These are phyloP conservation scores for Danionella cerebrum DNA, from an alignment of 2,113 vertebrate species.

Conservation along the genomic window DNA sequence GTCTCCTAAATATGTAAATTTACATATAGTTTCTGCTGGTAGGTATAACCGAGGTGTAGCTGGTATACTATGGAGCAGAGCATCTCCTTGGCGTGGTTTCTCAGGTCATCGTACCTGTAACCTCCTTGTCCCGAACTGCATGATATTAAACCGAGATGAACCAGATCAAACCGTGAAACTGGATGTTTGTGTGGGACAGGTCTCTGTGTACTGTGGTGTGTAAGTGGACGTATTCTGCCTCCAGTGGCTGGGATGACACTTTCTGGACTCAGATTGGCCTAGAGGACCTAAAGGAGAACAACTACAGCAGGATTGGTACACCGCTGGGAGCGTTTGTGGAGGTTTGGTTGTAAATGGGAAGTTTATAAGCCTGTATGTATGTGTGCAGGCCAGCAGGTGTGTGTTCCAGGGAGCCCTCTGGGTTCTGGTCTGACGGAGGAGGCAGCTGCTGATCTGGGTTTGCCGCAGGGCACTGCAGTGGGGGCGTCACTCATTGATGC, in stretches of 20 bases:
- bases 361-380: not conserved
- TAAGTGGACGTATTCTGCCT: slow-evolving; percentile 89
- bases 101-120: too few relatives aligned
- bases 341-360: too few relatives aligned
- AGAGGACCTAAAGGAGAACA: slow-evolving; percentile 76
- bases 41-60: too few relatives aligned
- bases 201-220: slow-evolving; percentile 91
- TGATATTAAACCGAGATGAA: too few relatives aligned
- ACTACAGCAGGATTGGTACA: slow-evolving; percentile 89
- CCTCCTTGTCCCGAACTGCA: too few relatives aligned
- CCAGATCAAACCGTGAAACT: too few relatives aligned
- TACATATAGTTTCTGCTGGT: too few relatives aligned
- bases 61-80: too few relatives aligned
- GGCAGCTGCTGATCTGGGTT: slow-evolving; percentile 75
- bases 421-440: slow-evolving; percentile 74
- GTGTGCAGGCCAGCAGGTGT: slow-evolving; percentile 69
- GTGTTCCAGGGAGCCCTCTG: slow-evolving; percentile 76
- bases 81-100: too few relatives aligned
- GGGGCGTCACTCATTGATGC: slow-evolving; percentile 89
- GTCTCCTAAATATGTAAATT: too few relatives aligned
- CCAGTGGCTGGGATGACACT: slow-evolving; percentile 80
- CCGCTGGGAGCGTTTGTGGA: not conserved
- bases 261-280: slow-evolving; percentile 84
- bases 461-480: slow-evolving; percentile 76
- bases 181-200: slow-evolving; percentile 47